Conservation (phyloP, 2,113 vertebrate species). For the Nycticorax nycticorax region DNA sequence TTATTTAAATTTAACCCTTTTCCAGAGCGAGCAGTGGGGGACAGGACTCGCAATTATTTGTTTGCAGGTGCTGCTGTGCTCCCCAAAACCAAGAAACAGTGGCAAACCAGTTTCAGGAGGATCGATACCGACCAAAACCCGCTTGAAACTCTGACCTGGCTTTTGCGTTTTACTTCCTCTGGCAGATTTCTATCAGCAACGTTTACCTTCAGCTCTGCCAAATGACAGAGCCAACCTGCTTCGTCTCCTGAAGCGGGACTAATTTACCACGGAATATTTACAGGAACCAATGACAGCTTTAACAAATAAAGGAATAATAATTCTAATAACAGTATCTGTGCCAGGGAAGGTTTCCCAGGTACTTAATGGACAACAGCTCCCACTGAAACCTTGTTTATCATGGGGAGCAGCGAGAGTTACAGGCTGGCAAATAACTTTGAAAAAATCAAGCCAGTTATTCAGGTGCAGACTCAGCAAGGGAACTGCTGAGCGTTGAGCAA, state of each 20-base stretch:
- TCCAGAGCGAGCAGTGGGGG: not conserved
- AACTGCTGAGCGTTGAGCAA: constrained; percentile 46
- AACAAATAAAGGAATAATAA: constrained; percentile 51
- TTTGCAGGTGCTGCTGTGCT: not conserved
- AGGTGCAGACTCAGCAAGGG: constrained; percentile 56
- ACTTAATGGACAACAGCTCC: constrained; percentile 1
- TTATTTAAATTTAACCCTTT: constrained; percentile 71
- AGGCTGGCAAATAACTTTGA: not conserved
- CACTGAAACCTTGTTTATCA: constrained; percentile 51
- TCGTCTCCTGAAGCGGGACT: not conserved
- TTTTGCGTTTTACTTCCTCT: not conserved
- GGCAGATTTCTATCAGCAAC: constrained; percentile 51
- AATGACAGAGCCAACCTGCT: constrained; percentile 3
- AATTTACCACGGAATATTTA: constrained; percentile 56
- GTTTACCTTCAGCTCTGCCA: constrained; percentile 9
- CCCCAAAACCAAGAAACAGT: not conserved
- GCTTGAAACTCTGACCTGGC: not conserved
- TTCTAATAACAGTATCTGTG: constrained; percentile 29
- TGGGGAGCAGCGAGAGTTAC: not conserved
- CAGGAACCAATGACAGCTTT: constrained; percentile 49
- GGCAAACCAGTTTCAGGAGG: not conserved
- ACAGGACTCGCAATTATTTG: not conserved
- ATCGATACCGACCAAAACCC: not conserved
- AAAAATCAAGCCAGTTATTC: constrained; percentile 47
- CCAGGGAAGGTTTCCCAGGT: constrained; percentile 45